Conservation (phyloP, 1,140 invertebrate species). For the Trachelipus rathkii region DNA sequence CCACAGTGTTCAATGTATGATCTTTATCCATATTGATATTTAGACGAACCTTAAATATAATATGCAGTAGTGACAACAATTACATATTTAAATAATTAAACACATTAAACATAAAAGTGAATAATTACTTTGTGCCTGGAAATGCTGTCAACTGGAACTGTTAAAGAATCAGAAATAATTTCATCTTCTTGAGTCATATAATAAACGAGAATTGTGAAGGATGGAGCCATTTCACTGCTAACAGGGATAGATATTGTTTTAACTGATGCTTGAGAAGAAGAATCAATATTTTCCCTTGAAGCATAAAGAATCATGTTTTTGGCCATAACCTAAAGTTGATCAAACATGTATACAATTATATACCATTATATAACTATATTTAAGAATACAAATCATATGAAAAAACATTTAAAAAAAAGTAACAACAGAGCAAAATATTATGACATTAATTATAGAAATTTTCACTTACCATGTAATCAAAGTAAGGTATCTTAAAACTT, state of each 20-base stretch:
- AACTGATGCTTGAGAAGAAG: constrained; percentile 45
- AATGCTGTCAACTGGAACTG: constrained; percentile 58
- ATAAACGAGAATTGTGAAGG: constrained; percentile 58
- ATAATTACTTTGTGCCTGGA: constrained; percentile 40
- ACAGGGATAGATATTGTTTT: constrained; percentile 53
- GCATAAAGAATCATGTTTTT: constrained; percentile 53
- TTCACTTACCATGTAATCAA: constrained; percentile 51
- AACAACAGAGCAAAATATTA: no score
- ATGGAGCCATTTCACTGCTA: constrained; percentile 59
- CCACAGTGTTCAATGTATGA: constrained; percentile 50
- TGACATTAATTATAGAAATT: no score
- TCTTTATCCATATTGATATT: constrained; percentile 53
- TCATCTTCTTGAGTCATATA: constrained; percentile 53
- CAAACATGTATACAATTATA: not conserved
- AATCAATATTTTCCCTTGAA: constrained; percentile 47
- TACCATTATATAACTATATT: not conserved
- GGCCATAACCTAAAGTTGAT: constrained; percentile 48
- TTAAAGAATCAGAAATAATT: constrained; percentile 58
- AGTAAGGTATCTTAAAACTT: constrained; percentile 52
- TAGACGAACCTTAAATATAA: constrained; percentile 42
- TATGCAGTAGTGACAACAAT: not conserved
- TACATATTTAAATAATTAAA: not conserved
- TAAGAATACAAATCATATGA: no score
- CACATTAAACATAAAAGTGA: not conserved
- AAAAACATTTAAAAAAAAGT: no score